Base-by-base conservation (phyloP, 2,797 vertebrate genomes). In the Parauchenoglanis ngamensis region DNA sequence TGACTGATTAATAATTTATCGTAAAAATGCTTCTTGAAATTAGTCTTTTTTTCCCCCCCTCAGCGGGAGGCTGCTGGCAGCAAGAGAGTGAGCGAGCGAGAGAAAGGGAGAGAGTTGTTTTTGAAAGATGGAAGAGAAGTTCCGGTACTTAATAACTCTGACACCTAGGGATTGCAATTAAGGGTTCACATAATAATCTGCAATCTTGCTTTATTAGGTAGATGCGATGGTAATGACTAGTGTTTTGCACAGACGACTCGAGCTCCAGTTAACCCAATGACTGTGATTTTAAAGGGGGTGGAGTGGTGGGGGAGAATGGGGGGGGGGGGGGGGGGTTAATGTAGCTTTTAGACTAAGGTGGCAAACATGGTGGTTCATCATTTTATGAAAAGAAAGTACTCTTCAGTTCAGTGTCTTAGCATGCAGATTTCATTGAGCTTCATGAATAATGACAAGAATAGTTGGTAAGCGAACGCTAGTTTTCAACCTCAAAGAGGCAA, bases 131-230 rank as follows among this genome's bases (percentile, higher is more conserved):
- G 84, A 87, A 44, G 87, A 88, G 87, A 84, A 90, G 83, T 78
- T 81, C 84, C 4, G 72, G 72, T 88, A 82, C 88, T 90, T 92
- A 90, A 92, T 91, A 92, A 92, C 86, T 87, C 88, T 80, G 88
- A 90, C 90, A 90, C 91, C 88, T 77, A 89, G 91, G 92, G 90
- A 91, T 91, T 88, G 92, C 92, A 93, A 93, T 93, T 92, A 92
- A 88, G 88, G 86, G 88, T 87, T 91, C 90, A 90, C 87, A 89
- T 92, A 91, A 91, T 92, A 92, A 92, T 91, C 90, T 87, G 86
- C 89, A 89, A 92, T 92, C 90, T 90, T 88, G 84, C 89, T 92
- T 92, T 92, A 92, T 93, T 92, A 91, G 91, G 85, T 89, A 87
- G 91, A 91, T 88, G 89, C 88, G 88, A 91, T 67, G 80, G 91